A percentile compares a stretch with the other conserved stretches of the same genome.
These are phyloP conservation scores for Orthonychiurus folsomi DNA, from an alignment of 2,888 invertebrate genomes.

Conservation along the genomic window DNA sequence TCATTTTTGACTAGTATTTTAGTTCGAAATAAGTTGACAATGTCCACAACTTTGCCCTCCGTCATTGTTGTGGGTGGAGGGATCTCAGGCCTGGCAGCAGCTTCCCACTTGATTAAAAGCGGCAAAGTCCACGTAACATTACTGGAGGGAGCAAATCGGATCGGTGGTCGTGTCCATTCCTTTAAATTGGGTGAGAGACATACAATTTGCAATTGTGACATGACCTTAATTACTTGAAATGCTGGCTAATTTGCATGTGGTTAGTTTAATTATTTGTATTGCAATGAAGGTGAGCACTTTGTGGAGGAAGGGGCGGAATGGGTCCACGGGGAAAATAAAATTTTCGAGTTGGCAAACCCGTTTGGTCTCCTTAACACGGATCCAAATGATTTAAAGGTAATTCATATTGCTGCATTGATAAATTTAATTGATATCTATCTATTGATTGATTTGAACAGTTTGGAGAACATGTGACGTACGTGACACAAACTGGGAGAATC, in stretches of 20 bases:
- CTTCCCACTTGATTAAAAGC: not conserved
- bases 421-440: no score
- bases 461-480: no score
- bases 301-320: not conserved
- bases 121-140: slow-evolving; percentile 2
- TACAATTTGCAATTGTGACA: no score
- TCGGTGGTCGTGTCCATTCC: not conserved
- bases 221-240: no score
- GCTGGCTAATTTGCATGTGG: no score
- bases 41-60: not conserved
- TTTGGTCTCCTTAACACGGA: not conserved
- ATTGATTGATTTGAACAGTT: no score
- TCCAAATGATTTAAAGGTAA: no score
- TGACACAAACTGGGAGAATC: no score
- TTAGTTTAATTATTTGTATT: no score
- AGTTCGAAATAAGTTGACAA: no score
- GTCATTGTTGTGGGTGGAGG: slow-evolving; percentile 8
- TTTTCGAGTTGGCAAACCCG: not conserved
- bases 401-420: no score
- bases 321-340: not conserved
- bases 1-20: no score
- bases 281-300: not conserved
- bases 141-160: not conserved
- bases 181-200: not conserved
- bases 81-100: slow-evolving; percentile 4